Evolutionary conservation across 2,888 invertebrate species (phyloP).

Genomic region (Cryptophagus acutangulus): DNA sequence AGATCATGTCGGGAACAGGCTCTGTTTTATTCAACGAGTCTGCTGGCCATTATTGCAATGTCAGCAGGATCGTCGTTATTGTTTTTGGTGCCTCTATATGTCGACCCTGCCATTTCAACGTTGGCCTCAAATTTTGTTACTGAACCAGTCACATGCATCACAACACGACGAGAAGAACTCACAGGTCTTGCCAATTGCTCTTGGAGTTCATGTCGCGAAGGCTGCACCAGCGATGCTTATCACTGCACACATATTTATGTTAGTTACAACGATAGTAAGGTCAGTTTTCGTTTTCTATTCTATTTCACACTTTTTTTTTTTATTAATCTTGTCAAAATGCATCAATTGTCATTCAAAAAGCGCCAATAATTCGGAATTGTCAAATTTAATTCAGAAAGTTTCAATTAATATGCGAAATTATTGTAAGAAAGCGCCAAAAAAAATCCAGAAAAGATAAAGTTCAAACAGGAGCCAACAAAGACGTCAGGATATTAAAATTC

Average conservation of each 20-base stretch:
- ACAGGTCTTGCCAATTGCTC: slow-evolving; percentile 73
- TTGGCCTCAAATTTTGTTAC: slow-evolving; percentile 71
- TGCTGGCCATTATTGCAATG: slow-evolving; percentile 65
- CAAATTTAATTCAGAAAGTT: no score
- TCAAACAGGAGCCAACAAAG: no score
- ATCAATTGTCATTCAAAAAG: no score
- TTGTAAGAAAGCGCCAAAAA: no score
- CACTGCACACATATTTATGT: slow-evolving; percentile 64
- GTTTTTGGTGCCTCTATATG: slow-evolving; percentile 69
- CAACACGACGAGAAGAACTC: slow-evolving; percentile 64
- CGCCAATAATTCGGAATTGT: no score
- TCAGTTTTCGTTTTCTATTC: slow-evolving; percentile 10
- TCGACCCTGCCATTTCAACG: slow-evolving; percentile 63
- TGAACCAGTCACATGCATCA: slow-evolving; percentile 67
- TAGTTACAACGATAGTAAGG: slow-evolving; percentile 46
- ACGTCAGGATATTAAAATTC: no score
- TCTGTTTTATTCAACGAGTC: slow-evolving; percentile 66
- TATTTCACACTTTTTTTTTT: neutral
- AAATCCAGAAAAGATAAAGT: no score
- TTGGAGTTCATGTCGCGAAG: slow-evolving; percentile 76
- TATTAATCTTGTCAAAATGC: neutral
- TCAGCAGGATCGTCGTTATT: slow-evolving; percentile 67
- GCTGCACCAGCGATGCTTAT: slow-evolving; percentile 74
- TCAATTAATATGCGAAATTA: no score
- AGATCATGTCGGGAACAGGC: slow-evolving; percentile 62